Base-by-base conservation (phyloP, 2,888 invertebrate genomes). In the Itoplectis maculator region DNA sequence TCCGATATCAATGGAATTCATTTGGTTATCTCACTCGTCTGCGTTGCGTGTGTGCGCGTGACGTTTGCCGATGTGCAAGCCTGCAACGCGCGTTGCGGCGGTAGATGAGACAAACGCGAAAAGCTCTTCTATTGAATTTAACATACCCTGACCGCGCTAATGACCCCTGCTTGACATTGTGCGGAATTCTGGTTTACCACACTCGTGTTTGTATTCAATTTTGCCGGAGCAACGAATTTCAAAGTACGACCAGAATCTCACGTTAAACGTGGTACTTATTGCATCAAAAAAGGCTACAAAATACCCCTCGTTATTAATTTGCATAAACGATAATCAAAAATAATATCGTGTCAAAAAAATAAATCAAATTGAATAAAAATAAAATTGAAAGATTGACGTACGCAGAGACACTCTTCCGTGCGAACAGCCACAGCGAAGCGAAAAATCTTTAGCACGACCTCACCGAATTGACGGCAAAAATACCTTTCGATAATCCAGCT, bases 1-100 rank as follows among this genome's bases (percentile, higher is more conserved):
- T 73, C 45, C 45, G 61, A 54, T 13, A n/a, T 69, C 29, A 65
- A 56, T 54, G 29, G 49, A 74, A 73, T 73, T 47, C 61, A 61
- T 61, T 70, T 73, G 47, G 45, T 68, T 56, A 47, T 56, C n/a
- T n/a, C 29, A 69, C 15, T 40, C 49, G 56, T 2, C 20, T 47
- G 29, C 29, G 29, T 29, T 29, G 2, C 29, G 29, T 29, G 56
- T 37, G 45, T 54, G 13, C 20, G 9, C 35, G 47, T 76, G 47
- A 40, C 29, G 29, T 56, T 70, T 23, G 65, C 35, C 56, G 18
- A n/a, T 35, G 42, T 15, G 29, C 56, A 45, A 49, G 49, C 59
- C 47, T 13, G 29, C 29, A 29, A 5, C 35, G 18, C n/a, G 13
- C 59, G 47, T 18, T 51, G 7, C 18, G 23, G 3, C 18, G 42